These are phyloP conservation scores for Mythimna albipuncta DNA, from an alignment of 2,888 invertebrate genomes.

Conservation along the genomic window DNA sequence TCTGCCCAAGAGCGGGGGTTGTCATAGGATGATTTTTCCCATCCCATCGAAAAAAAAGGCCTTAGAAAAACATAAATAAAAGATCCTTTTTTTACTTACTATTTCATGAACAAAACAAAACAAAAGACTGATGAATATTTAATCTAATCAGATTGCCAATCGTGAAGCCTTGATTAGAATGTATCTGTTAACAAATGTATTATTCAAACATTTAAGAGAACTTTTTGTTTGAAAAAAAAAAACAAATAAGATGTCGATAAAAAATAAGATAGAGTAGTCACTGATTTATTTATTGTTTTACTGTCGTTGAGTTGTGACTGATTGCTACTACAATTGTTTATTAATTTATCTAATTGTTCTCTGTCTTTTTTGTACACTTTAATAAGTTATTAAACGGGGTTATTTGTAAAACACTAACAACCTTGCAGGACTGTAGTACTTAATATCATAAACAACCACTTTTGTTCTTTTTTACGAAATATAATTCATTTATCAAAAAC, in stretches of 20 bases:
- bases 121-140: conserved; percentile 27
- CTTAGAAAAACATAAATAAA: background rate
- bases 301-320: conserved; percentile 26
- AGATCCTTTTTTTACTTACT: background rate
- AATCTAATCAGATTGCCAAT: conserved; percentile 26
- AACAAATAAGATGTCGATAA: conserved; percentile 32
- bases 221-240: conserved; percentile 49
- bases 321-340: conserved; percentile 33
- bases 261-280: conserved; percentile 46
- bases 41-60: too few relatives aligned
- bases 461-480: too few relatives aligned
- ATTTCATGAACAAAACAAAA: conserved; percentile 16
- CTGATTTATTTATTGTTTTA: conserved; percentile 47
- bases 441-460: too few relatives aligned
- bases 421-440: too few relatives aligned
- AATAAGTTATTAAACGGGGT: too few relatives aligned
- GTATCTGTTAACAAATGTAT: conserved; percentile 45
- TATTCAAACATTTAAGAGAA: conserved; percentile 32
- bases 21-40: too few relatives aligned
- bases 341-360: background rate
- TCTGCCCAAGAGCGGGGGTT: too few relatives aligned
- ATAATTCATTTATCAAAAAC: too few relatives aligned
- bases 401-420: too few relatives aligned
- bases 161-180: conserved; percentile 29
- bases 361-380: too few relatives aligned